These are phyloP conservation scores for Drosophila parvula DNA, from an alignment of 1,140 invertebrate genomes.

Conservation along the genomic window DNA sequence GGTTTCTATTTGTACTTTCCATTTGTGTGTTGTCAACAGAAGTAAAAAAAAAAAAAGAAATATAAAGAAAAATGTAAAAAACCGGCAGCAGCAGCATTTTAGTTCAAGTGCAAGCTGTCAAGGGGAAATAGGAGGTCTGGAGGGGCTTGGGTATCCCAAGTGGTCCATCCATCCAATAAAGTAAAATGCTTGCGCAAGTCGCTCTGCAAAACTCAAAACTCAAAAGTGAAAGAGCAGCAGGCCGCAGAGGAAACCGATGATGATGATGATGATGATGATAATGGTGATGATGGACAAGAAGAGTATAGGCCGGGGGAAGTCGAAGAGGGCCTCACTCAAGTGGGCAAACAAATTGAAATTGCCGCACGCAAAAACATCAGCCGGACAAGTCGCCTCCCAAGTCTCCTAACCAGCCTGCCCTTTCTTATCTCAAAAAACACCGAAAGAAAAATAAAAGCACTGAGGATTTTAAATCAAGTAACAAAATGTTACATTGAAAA, in stretches of 20 bases:
- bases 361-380: slow-evolving; percentile 77
- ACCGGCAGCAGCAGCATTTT: slow-evolving; percentile 62
- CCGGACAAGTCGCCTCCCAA: slow-evolving; percentile 39
- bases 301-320: slow-evolving; percentile 2
- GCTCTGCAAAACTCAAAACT: slow-evolving; percentile 48
- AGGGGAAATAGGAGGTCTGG: slow-evolving; percentile 18
- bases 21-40: slow-evolving; percentile 57
- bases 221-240: slow-evolving; percentile 67
- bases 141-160: slow-evolving; percentile 27
- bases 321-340: slow-evolving; percentile 46
- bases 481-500: no score
- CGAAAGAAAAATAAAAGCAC: not conserved
- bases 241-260: slow-evolving; percentile 18
- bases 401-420: not conserved
- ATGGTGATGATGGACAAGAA: slow-evolving; percentile 3
- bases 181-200: slow-evolving; percentile 76
- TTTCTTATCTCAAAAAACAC: slow-evolving; percentile 1
- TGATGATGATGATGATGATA: not conserved
- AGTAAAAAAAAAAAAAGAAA: not conserved
- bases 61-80: slow-evolving; percentile 12
- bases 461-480: no score
- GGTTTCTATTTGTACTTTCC: slow-evolving; percentile 82
- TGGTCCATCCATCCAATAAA: slow-evolving; percentile 67
- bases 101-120: slow-evolving; percentile 78
- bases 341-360: slow-evolving; percentile 79